Conservation (phyloP, 2,113 vertebrate genomes). For the Cebidichthys violaceus region DNA sequence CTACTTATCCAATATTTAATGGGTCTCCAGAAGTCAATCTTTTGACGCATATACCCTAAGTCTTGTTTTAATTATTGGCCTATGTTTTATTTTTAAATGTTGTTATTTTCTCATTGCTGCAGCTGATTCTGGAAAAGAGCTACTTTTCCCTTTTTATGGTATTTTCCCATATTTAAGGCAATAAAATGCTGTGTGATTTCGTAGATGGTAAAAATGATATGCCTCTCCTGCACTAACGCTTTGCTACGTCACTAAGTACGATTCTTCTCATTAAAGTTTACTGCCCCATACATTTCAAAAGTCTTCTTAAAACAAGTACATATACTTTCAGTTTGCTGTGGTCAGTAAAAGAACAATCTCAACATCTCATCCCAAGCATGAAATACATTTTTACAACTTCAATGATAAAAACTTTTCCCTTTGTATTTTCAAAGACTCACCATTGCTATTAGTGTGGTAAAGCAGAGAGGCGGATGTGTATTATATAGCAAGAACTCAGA, state of each 20-base stretch:
- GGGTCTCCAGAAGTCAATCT: background rate
- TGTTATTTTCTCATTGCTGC: background rate
- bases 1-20: background rate
- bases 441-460: background rate
- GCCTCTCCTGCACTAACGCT: background rate
- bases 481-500: constrained; percentile 31
- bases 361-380: background rate
- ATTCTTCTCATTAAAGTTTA: background rate
- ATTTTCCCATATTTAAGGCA: constrained; percentile 4
- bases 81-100: background rate
- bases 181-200: constrained; percentile 5
- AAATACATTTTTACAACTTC: background rate
- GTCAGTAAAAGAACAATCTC: background rate
- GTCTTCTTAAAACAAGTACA: background rate
- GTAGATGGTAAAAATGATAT: background rate
- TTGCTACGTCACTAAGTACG: background rate
- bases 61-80: constrained; percentile 6
- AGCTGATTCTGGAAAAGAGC: background rate
- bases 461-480: constrained; percentile 7
- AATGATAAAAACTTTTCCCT: background rate
- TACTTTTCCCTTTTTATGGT: background rate
- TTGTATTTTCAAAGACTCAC: background rate
- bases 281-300: background rate
- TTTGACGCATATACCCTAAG: background rate
- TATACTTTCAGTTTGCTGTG: background rate